phyloP scores from a whole-genome alignment of 2,888 invertebrate species.

The Orchesellides sinensis region DNA sequence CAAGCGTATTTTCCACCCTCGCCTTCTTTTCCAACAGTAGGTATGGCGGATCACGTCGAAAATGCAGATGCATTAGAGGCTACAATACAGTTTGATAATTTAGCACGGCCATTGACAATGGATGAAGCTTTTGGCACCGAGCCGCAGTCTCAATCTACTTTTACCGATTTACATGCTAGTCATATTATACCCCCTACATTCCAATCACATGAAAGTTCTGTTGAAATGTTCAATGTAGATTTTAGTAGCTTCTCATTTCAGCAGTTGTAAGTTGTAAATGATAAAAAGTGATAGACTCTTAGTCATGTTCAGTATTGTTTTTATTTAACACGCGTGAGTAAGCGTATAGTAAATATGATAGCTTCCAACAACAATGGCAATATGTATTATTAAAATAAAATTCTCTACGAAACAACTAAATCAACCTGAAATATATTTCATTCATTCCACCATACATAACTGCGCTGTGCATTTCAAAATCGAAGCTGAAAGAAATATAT shows the following conservation, averaged over 20 bases:
- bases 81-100: slow-evolving; percentile 6
- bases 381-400: too few relatives aligned
- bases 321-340: too few relatives aligned
- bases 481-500: too few relatives aligned
- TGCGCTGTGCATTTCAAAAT: too few relatives aligned
- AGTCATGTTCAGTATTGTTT: too few relatives aligned
- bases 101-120: not conserved
- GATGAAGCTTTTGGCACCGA: not conserved
- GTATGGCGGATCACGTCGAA: not conserved
- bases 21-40: slow-evolving; percentile 5
- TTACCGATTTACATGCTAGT: not conserved
- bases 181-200: not conserved
- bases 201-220: not conserved
- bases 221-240: not conserved
- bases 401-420: too few relatives aligned
- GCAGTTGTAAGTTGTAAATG: not conserved
- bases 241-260: slow-evolving; percentile 9
- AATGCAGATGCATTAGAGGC: not conserved
- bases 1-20: not conserved
- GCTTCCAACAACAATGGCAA: too few relatives aligned
- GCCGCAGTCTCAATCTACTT: too few relatives aligned
- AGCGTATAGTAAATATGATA: too few relatives aligned
- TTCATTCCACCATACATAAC: too few relatives aligned
- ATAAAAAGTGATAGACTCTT: not conserved
- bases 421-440: too few relatives aligned